Base-by-base conservation (phyloP, 2,888 invertebrate species). In the Cacoxenus indagator region DNA sequence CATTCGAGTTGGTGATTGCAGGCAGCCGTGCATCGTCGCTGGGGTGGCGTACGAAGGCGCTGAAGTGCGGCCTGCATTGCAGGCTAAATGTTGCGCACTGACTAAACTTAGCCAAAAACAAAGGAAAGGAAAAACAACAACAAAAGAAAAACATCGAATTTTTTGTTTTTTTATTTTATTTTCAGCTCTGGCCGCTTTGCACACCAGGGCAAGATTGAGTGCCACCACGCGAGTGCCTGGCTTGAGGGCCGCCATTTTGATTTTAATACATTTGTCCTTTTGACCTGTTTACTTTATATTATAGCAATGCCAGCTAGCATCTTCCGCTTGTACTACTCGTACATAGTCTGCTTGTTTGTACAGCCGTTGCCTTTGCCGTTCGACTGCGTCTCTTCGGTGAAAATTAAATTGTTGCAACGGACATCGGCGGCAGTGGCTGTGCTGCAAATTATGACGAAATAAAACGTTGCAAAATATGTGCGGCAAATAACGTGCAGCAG, bases 371-470 rank as follows among this genome's bases (percentile, higher is more conserved):
- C 19, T 4, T 72, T 77, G 78, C 76, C 76, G 78, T 78, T 78
- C 11, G 4, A n/a, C 26, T 26, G 24, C 26, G 26, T 54, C 11
- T 37, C 24, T 54, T 22, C 55, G 62, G 65, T 51, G 43, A 79
- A 82, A 83, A 77, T 77, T 81, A 78, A 80, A 79, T 76, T 76
- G 78, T 75, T 76, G 73, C 73, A 68, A 71, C 65, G 29, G 45
- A 66, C 70, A 17, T 55, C 67, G 65, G 55, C 45, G 45, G 19
- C 54, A 22, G 22, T 24, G 24, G 24, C 55, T 8, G 8, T 43
- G 62, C 62, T 48, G 61, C 24, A 17, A 57, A 57, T 45, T 62
- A 51, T 54, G 26, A 54, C 24, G 26, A 54, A 54, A 54, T 54
- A 54, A 54, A 54, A 54, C 24, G 24, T 11, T 26, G 54, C 9